Conservation (phyloP, 1,140 invertebrate genomes). For the Listronotus oregonensis region DNA sequence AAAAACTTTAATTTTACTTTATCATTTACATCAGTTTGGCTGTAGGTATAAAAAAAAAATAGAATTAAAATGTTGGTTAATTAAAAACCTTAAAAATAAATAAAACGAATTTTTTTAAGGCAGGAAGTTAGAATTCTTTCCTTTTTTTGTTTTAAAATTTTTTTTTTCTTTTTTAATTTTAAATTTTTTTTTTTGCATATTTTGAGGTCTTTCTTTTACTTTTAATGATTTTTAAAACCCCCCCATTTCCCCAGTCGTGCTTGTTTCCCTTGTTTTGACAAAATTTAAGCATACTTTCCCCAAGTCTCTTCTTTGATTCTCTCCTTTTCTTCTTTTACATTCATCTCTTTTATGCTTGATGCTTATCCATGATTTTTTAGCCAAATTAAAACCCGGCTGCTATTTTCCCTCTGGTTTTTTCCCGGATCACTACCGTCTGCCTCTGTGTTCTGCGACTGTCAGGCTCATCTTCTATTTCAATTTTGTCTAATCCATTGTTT, state of each 20-base stretch:
- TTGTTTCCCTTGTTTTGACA: conserved; percentile 11
- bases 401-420: background rate
- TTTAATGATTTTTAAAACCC: background rate
- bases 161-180: too few relatives aligned
- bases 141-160: too few relatives aligned
- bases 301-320: background rate
- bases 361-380: conserved; percentile 25
- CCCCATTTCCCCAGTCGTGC: conserved; percentile 15
- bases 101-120: too few relatives aligned
- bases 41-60: too few relatives aligned
- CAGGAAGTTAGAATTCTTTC: too few relatives aligned
- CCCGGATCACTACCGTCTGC: background rate
- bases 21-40: too few relatives aligned
- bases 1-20: too few relatives aligned
- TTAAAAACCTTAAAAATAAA: too few relatives aligned
- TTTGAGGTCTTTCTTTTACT: too few relatives aligned
- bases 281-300: conserved; percentile 8
- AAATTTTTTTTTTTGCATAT: too few relatives aligned
- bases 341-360: conserved; percentile 20
- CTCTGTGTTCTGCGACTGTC: background rate
- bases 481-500: background rate
- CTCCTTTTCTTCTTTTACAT: conserved; percentile 1
- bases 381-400: conserved; percentile 20
- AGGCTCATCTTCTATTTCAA: background rate
- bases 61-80: too few relatives aligned